Base-by-base conservation (phyloP, 2,888 invertebrate species). In the Orchesellides sinensis region DNA sequence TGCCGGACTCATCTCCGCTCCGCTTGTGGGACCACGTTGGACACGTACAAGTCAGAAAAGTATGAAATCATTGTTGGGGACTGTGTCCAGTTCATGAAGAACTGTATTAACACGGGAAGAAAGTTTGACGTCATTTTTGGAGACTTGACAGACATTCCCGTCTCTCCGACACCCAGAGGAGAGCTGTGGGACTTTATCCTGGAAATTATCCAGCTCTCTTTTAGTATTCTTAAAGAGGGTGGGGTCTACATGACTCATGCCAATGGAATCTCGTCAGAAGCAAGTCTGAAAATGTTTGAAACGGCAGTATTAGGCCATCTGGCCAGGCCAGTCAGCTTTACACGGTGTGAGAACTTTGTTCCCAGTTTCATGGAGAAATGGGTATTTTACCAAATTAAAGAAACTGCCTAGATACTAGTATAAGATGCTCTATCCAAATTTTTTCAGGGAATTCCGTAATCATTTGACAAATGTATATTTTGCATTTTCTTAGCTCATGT, bases 71-170 rank as follows among this genome's bases (percentile, higher is more conserved):
- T 97, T 85, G 93, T 97, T 29, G 96, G 94, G 69, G 97, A 97
- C 90, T 97, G 97, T 90, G 94, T 96, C 90, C 92, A 95, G 88
- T 94, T 94, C 1, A 91, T 98, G 89, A 93, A 95, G 87, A 93
- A 95, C 88, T 96, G 94, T 90, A 93, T 95, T 85, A 92, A 92
- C 54, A 94, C 95, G 85, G 94, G 94, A 14, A 93, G 93, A 87
- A 94, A 94, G 89, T 97, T 97, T 88, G 98, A 98, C 91, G 96
- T 94, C 89, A 94, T 98, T 35, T 96, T 98, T 89, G 97, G 96
- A 2, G 98, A 98, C 90, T 92, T 98, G 83, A 98, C 97, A 0
- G 97, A 98, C 90, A 95, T 97, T 86, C 97, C 97, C 14, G 95
- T 97, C 84, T 95, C 95, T n/a, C 94, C 95, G 87, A 92, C 93